phyloP scores from a whole-genome alignment of 2,113 vertebrate genomes.

The Apteryx owenii region DNA sequence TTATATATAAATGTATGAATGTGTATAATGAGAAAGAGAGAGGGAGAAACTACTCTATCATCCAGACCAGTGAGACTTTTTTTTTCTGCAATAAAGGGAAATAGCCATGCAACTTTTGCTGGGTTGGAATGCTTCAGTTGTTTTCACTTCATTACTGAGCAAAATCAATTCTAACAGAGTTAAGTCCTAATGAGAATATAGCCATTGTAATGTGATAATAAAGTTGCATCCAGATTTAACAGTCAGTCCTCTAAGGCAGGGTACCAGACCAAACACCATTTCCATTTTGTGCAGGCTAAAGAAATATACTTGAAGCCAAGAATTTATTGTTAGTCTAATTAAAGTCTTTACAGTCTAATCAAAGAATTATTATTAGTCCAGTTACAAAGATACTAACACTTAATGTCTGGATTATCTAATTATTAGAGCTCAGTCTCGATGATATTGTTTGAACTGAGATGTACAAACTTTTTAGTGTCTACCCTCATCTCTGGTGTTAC shows the following conservation, averaged over 20 bases:
- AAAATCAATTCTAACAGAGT: neutral
- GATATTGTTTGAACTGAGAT: neutral
- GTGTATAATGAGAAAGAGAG: rapidly evolving
- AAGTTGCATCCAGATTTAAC: neutral
- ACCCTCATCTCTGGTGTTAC: rapidly evolving
- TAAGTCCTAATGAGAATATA: neutral
- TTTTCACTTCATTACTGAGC: neutral
- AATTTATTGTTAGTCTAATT: neutral
- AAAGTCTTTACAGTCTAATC: neutral
- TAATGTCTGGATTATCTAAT: neutral
- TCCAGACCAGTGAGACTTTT: neutral
- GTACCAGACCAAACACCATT: neutral
- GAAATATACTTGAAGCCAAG: neutral
- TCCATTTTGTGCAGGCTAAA: neutral
- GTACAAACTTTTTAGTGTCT: neutral
- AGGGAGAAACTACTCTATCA: neutral
- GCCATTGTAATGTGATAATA: neutral
- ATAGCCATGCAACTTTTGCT: neutral
- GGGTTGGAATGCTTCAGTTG: neutral
- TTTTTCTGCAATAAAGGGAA: neutral
- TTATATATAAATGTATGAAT: neutral
- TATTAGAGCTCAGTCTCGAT: neutral
- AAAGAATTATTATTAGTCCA: neutral
- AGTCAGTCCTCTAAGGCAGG: neutral
- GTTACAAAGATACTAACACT: neutral